These are phyloP conservation scores for Noctua comes DNA, from an alignment of 2,888 invertebrate genomes.

Conservation along the genomic window DNA sequence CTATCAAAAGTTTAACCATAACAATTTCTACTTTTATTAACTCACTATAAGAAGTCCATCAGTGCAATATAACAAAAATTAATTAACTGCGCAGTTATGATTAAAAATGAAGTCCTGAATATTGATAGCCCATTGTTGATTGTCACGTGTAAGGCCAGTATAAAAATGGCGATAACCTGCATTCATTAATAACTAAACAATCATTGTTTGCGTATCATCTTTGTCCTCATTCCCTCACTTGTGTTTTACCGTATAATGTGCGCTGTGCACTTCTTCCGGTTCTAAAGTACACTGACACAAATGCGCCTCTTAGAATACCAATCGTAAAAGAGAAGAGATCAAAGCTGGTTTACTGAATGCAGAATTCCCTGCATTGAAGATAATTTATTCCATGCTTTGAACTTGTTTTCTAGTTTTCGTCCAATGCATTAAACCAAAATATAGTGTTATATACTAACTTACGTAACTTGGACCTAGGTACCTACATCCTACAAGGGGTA, in stretches of 20 bases:
- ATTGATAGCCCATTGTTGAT: constrained; percentile 47
- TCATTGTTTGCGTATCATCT: constrained; percentile 27
- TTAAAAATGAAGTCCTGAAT: constrained; percentile 23
- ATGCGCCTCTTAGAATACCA: constrained; percentile 44
- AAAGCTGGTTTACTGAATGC: constrained; percentile 38
- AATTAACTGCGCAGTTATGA: neutral
- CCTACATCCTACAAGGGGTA: neutral
- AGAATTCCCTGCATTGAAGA: constrained; percentile 38
- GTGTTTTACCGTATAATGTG: constrained; percentile 12
- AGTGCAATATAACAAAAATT: neutral
- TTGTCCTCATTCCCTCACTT: constrained; percentile 30
- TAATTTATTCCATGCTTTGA: constrained; percentile 55
- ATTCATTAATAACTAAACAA: constrained; percentile 41
- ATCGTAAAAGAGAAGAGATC: constrained; percentile 53
- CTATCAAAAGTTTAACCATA: neutral
- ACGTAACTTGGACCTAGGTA: neutral
- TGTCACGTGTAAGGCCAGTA: constrained; percentile 1
- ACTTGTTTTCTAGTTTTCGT: constrained; percentile 33
- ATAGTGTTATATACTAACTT: constrained; percentile 15
- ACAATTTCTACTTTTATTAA: neutral
- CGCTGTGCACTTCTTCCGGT: constrained; percentile 42
- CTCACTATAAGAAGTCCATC: neutral
- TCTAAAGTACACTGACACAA: constrained; percentile 57
- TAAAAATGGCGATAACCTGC: constrained; percentile 15
- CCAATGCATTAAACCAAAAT: constrained; percentile 2